phyloP scores from a whole-genome alignment of 2,888 invertebrate genomes.

The Coleophora flavipennella region DNA sequence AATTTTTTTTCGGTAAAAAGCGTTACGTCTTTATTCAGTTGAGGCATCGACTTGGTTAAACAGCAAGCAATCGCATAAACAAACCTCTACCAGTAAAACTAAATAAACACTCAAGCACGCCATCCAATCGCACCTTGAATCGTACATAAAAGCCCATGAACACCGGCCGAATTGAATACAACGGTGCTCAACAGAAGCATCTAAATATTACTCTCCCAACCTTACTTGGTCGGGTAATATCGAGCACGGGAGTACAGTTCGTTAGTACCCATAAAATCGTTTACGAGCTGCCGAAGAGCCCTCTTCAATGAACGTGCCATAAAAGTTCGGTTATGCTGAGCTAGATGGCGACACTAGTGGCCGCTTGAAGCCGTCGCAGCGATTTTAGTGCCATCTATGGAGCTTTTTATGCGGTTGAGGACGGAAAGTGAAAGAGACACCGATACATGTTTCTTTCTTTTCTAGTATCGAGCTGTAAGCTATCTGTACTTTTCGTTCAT shows the following conservation, averaged over 20 bases:
- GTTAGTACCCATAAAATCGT: constrained; percentile 70
- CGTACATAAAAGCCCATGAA: constrained; percentile 70
- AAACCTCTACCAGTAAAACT: constrained; percentile 72
- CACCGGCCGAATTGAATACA: constrained; percentile 68
- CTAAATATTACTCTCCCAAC: constrained; percentile 62
- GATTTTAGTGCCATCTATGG: constrained; percentile 72
- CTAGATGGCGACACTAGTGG: constrained; percentile 71
- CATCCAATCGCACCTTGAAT: constrained; percentile 73
- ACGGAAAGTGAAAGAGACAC: constrained; percentile 32
- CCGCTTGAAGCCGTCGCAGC: constrained; percentile 59
- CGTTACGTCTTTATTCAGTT: too few species aligned
- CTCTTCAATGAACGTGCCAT: constrained; percentile 70
- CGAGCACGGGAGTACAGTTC: constrained; percentile 64
- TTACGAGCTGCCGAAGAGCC: constrained; percentile 72
- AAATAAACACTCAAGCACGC: constrained; percentile 71
- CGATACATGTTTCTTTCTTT: neutral
- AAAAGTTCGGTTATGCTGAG: constrained; percentile 68
- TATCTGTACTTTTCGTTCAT: constrained; percentile 7
- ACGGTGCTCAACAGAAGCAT: constrained; percentile 59
- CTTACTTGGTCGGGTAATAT: constrained; percentile 66
- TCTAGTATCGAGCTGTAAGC: neutral
- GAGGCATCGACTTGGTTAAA: too few species aligned
- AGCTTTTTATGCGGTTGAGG: constrained; percentile 63
- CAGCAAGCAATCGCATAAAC: constrained; percentile 73
- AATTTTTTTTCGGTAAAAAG: too few species aligned